A percentile compares a stretch with the other conserved stretches of the same genome.
Conservation (phyloP, 2,113 vertebrate species). For the Rhabdornis inornatus region DNA sequence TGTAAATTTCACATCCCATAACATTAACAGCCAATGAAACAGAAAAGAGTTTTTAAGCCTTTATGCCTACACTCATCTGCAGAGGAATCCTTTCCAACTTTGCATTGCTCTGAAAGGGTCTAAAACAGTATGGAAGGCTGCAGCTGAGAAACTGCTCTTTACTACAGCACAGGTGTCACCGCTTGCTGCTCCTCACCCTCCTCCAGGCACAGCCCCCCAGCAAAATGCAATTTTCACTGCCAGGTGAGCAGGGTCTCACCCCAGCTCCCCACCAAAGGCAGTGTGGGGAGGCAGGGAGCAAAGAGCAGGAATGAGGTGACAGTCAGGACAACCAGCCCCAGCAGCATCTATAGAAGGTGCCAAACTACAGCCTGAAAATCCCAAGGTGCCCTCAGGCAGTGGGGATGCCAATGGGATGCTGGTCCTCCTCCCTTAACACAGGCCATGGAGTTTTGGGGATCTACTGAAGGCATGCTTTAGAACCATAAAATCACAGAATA, state of each 20-base stretch:
- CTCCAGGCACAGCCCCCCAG: background rate
- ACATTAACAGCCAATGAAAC: background rate
- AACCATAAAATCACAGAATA: background rate
- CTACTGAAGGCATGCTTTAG: background rate
- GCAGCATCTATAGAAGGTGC: rapidly evolving
- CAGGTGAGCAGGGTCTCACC: rapidly evolving
- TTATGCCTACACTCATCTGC: rapidly evolving
- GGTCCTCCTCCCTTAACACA: background rate
- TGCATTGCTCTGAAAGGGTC: rapidly evolving
- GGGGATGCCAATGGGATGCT: rapidly evolving
- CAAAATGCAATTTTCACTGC: background rate
- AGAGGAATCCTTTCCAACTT: background rate
- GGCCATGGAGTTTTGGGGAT: background rate
- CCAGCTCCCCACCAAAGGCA: rapidly evolving
- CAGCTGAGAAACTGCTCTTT: background rate
- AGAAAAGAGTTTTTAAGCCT: background rate
- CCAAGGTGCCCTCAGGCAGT: rapidly evolving
- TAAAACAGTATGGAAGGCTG: rapidly evolving
- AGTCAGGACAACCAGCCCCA: rapidly evolving
- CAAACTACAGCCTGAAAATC: background rate
- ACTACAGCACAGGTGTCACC: too few species aligned
- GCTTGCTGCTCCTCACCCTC: background rate
- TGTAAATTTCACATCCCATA: rapidly evolving
- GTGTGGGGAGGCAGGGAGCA: too few species aligned
- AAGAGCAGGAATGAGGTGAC: rapidly evolving